Percentiles rank a stretch among this genome's conserved stretches.
phyloP scores from a whole-genome alignment of 1,140 invertebrate species.

The Pectinophora gossypiella region DNA sequence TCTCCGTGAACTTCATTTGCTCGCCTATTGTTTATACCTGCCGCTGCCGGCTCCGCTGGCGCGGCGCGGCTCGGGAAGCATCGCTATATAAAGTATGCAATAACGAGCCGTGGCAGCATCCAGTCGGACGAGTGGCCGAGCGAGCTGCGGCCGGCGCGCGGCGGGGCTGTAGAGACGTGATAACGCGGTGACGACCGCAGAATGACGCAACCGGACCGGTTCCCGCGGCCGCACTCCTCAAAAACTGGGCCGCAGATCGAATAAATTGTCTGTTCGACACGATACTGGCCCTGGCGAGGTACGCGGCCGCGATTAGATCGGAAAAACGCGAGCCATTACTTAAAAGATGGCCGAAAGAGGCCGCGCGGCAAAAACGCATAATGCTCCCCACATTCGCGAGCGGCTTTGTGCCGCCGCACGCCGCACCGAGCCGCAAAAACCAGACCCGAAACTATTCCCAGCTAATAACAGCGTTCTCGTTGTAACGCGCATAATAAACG shows the following conservation, averaged over 20 bases:
- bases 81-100: not conserved
- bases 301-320: conserved; percentile 35
- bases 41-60: not conserved
- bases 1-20: conserved; percentile 25
- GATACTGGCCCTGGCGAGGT: not conserved
- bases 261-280: not conserved
- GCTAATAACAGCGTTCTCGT: too few species aligned
- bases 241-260: conserved; percentile 3
- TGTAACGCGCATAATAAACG: too few species aligned
- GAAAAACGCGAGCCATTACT: conserved; percentile 51
- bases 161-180: not conserved
- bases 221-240: not conserved
- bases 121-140: not conserved
- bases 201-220: not conserved
- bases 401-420: conserved; percentile 25
- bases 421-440: conserved; percentile 4
- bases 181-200: not conserved
- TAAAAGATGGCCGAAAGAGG: conserved; percentile 43
- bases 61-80: not conserved
- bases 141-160: not conserved
- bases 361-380: conserved; percentile 43
- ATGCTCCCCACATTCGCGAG: conserved; percentile 15
- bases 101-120: not conserved
- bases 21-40: not conserved
- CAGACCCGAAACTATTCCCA: too few species aligned